Conservation (phyloP, 2,113 vertebrate species). For the Syngnathus floridae region DNA sequence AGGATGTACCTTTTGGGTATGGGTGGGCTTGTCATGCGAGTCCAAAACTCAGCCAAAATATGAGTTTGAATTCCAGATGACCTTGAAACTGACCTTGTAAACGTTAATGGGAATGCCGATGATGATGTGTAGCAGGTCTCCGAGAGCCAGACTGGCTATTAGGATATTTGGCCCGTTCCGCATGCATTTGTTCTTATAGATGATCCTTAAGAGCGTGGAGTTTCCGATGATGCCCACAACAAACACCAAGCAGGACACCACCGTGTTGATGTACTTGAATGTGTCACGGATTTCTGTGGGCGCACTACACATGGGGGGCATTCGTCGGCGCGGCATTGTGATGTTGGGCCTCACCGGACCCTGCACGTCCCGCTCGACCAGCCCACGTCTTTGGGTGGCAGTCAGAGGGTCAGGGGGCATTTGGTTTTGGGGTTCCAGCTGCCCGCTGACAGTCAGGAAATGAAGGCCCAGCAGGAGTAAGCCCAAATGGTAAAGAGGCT, state of each 20-base stretch:
- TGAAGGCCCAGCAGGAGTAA: slow-evolving; percentile 41
- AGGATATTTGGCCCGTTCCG: slow-evolving; percentile 91
- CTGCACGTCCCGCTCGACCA: slow-evolving; percentile 43
- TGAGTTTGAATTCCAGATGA: neutral
- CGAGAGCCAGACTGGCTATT: slow-evolving; percentile 90
- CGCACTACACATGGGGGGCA: slow-evolving; percentile 75
- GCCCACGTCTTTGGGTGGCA: slow-evolving; percentile 42
- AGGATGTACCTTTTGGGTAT: slow-evolving; percentile 6
- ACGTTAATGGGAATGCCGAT: slow-evolving; percentile 89
- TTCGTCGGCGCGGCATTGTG: slow-evolving; percentile 52
- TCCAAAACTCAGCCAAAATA: neutral
- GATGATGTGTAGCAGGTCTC: slow-evolving; percentile 88
- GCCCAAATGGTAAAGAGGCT: slow-evolving; percentile 31
- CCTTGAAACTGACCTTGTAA: slow-evolving; percentile 82
- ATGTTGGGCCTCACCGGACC: slow-evolving; percentile 46
- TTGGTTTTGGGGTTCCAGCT: slow-evolving; percentile 37
- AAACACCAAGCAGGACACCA: slow-evolving; percentile 88
- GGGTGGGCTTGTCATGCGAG: neutral
- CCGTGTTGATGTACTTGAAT: slow-evolving; percentile 93
- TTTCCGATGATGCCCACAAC: slow-evolving; percentile 91
- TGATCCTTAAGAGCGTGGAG: slow-evolving; percentile 87
- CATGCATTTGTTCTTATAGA: slow-evolving; percentile 97
- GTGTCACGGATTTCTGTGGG: slow-evolving; percentile 80
- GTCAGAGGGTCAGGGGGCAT: neutral
- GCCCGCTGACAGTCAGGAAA: slow-evolving; percentile 41